Evolutionary conservation across 2,888 invertebrate species (phyloP).

Genomic region (Leptopilina drosophilae): DNA sequence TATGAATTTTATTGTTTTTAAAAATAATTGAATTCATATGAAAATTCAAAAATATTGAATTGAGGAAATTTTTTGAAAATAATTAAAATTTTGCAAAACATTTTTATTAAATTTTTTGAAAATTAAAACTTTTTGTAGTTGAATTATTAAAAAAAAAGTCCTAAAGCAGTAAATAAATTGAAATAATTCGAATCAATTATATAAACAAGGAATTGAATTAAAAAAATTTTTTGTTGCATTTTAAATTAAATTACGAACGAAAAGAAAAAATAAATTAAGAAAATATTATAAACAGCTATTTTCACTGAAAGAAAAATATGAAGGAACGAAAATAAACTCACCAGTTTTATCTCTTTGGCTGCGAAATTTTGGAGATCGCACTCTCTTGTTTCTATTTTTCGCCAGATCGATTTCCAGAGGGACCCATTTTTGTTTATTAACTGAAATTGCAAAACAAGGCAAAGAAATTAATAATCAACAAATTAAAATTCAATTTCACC

Average conservation of each 20-base stretch:
- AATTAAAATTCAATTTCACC: neutral
- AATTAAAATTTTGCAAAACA: no score
- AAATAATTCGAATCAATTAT: no score
- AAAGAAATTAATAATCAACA: slow-evolving; percentile 18
- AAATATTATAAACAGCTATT: neutral
- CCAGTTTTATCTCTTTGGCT: slow-evolving; percentile 72
- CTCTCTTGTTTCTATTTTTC: slow-evolving; percentile 83
- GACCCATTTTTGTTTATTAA: slow-evolving; percentile 90
- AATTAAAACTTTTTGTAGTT: no score
- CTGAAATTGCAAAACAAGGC: slow-evolving; percentile 65
- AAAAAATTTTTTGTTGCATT: no score
- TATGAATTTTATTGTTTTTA: no score
- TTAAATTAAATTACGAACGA: neutral
- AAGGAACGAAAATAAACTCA: slow-evolving; percentile 67
- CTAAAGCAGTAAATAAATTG: no score
- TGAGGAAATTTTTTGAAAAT: no score
- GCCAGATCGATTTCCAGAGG: slow-evolving; percentile 92
- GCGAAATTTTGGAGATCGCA: slow-evolving; percentile 78
- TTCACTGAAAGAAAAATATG: neutral
- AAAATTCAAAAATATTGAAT: no score
- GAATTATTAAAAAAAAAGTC: no score
- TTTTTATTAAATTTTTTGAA: no score
- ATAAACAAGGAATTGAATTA: no score
- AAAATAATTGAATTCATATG: no score
- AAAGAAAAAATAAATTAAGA: neutral